Evolutionary conservation across 2,797 vertebrate genomes (phyloP).

Genomic region (Graptemys geographica): DNA sequence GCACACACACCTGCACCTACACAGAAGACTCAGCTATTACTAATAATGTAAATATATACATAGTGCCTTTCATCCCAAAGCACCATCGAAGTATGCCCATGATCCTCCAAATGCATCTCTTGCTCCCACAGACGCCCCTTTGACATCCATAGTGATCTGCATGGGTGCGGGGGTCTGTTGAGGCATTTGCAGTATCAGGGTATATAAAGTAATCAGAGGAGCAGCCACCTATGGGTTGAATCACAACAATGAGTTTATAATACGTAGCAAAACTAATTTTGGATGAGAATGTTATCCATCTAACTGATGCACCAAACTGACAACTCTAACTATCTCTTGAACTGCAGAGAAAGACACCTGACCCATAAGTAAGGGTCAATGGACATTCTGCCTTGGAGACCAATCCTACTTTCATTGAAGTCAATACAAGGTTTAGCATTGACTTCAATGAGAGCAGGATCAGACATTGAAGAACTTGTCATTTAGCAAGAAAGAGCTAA

Average conservation of each 20-base stretch:
- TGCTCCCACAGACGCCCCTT: neutral
- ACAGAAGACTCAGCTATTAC: slow-evolving; percentile 22
- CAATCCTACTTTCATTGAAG: neutral
- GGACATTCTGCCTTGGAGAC: neutral
- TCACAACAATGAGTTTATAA: neutral
- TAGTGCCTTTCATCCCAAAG: neutral
- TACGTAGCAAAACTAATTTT: neutral
- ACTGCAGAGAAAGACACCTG: neutral
- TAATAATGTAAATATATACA: slow-evolving; percentile 28
- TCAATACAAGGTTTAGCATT: neutral
- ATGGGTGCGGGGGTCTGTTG: neutral
- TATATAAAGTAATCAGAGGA: neutral
- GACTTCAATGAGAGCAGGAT: neutral
- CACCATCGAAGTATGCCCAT: neutral
- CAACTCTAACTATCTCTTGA: neutral
- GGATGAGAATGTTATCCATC: neutral
- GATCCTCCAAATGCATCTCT: neutral
- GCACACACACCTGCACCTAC: neutral
- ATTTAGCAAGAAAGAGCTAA: neutral
- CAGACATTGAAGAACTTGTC: neutral
- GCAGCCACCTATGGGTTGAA: neutral
- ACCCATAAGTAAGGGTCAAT: neutral
- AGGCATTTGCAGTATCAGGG: neutral
- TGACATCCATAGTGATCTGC: neutral
- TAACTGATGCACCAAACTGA: neutral